Percentiles rank a stretch among this genome's conserved stretches.
These are phyloP conservation scores for Spilogale gracilis DNA, from an alignment of 2,113 vertebrate species.

Conservation along the genomic window DNA sequence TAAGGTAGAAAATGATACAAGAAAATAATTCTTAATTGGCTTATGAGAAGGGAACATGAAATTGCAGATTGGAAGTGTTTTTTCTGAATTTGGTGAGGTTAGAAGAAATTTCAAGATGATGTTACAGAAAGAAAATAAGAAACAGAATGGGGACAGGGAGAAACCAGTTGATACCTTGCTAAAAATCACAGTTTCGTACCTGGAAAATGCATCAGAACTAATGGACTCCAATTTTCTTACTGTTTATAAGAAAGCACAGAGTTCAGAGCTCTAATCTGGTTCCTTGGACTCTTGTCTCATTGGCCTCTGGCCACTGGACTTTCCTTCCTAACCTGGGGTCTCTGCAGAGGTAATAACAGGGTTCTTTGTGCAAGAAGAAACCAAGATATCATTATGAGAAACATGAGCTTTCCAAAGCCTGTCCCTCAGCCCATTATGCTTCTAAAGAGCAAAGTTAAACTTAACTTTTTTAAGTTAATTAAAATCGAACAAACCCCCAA, in stretches of 20 bases:
- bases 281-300: background rate
- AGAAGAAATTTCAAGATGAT: constrained; percentile 21
- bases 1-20: constrained; percentile 36
- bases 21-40: constrained; percentile 62
- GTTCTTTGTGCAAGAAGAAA: background rate
- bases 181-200: constrained; percentile 8
- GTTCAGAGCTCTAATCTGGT: background rate
- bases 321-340: background rate
- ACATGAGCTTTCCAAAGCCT: background rate
- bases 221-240: background rate
- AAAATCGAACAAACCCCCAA: background rate
- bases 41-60: constrained; percentile 38
- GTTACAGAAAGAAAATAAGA: background rate
- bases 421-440: background rate
- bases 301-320: background rate
- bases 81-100: constrained; percentile 49
- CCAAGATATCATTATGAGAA: background rate
- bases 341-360: background rate
- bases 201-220: background rate
- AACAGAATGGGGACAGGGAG: background rate
- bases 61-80: constrained; percentile 22
- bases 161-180: background rate
- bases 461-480: background rate
- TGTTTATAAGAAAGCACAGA: background rate
- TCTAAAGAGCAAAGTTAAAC: background rate